Percentiles rank a stretch among this genome's conserved stretches.
Evolutionary conservation across 1,140 invertebrate genomes (phyloP).

Genomic region (Oppia nitens): DNA sequence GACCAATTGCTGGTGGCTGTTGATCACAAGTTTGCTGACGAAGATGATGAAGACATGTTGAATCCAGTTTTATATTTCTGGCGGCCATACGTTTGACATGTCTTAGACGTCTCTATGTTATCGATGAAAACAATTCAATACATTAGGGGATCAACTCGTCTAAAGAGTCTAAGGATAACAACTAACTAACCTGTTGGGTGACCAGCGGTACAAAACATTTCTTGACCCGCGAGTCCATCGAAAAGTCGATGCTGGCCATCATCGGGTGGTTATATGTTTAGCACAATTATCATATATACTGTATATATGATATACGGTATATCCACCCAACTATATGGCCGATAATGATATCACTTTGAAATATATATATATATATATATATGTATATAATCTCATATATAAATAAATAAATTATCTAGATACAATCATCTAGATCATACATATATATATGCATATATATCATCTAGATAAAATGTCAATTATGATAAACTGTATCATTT

Average conservation of each 20-base stretch:
- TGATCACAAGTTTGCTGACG: background rate
- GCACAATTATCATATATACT: too few relatives aligned
- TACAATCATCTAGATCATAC: too few relatives aligned
- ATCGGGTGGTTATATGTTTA: background rate
- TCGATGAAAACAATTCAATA: background rate
- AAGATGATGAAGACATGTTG: background rate
- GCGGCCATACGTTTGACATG: slow-evolving; percentile 12
- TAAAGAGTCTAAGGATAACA: background rate
- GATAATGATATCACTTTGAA: too few relatives aligned
- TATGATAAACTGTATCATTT: too few relatives aligned
- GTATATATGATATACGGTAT: too few relatives aligned
- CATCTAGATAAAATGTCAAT: too few relatives aligned
- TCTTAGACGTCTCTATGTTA: background rate
- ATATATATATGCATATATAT: too few relatives aligned
- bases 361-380: too few relatives aligned
- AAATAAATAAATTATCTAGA: too few relatives aligned
- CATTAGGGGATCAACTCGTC: too few relatives aligned
- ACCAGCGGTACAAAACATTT: slow-evolving; percentile 7
- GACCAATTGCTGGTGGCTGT: background rate
- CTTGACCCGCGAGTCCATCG: slow-evolving; percentile 7
- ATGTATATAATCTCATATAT: too few relatives aligned
- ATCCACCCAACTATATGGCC: too few relatives aligned
- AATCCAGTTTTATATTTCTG: slow-evolving; percentile 1
- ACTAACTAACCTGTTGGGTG: slow-evolving; percentile 5
- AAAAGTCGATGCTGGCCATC: slow-evolving; percentile 11